Evolutionary conservation across 2,797 vertebrate genomes (phyloP), one percentile per base, ranked within the genome.

Genomic region (Apodemus agrarius): DNA sequence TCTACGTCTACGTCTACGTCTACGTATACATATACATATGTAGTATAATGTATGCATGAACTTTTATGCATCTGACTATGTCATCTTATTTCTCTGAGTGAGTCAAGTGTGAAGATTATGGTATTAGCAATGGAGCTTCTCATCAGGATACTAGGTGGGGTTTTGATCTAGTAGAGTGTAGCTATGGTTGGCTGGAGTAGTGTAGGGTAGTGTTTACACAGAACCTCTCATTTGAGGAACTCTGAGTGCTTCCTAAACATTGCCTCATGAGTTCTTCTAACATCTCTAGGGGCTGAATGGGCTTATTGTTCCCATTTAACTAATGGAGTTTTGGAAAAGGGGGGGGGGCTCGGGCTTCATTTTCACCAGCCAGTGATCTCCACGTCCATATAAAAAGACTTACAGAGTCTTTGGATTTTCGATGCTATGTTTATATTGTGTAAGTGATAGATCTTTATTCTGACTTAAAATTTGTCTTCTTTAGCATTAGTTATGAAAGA

Each of bases 251-350:
- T 96, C 49, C 46, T 87, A 95, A 95, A 85, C 74, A 90, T 89
- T 93, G 75, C 76, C 84, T 95, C 87, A 72, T 65, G 76, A 79
- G 95, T 82, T 57, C 78, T 85, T 91, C 67, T 46, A 94, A 59
- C 61, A 63, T 85, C 34, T 49, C 82, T 78, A 57, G 49, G 57
- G 76, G 46, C 40, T 94, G 89, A 95, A 88, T 86, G 72, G 76
- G 67, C 37, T 91, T 96, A 96, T 81, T 93, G 67, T 94, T 74
- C 61, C 61, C 67, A 93, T 86, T 94, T 96, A 93, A 95, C 69
- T 80, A 93, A 94, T 54, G 43, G 88, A 83, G 94, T 91, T 87
- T 74, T 83, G 93, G 43, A 93, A 95, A 79, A 92, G 65, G 95
- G 49, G 81, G 96, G 49, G 78, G 17, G 14, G 16, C 34, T 49